Evolutionary conservation across 2,888 invertebrate species (phyloP).

Genomic region (Lycaena phlaeas): DNA sequence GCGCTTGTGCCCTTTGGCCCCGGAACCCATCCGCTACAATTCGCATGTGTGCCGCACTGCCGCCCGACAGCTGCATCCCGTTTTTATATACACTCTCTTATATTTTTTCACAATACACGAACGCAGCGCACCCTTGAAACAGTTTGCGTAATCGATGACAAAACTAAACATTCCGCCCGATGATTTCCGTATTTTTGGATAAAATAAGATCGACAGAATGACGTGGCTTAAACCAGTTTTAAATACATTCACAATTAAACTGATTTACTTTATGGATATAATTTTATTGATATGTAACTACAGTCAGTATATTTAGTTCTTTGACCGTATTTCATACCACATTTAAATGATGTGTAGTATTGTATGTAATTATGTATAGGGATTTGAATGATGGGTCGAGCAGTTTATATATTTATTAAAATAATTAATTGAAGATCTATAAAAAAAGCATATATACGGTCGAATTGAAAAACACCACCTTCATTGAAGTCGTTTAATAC

Average conservation of each 20-base stretch:
- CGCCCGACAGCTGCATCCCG: slow-evolving; percentile 64
- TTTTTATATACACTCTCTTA: slow-evolving; percentile 70
- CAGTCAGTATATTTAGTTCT: too few species aligned
- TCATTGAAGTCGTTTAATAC: too few species aligned
- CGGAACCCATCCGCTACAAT: slow-evolving; percentile 43
- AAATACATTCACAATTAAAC: slow-evolving; percentile 2
- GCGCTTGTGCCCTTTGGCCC: slow-evolving; percentile 39
- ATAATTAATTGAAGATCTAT: too few species aligned
- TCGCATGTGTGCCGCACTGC: slow-evolving; percentile 68
- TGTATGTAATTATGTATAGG: too few species aligned
- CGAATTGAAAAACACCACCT: too few species aligned
- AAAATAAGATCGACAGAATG: slow-evolving; percentile 26
- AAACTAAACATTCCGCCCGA: slow-evolving; percentile 73
- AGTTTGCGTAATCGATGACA: slow-evolving; percentile 74
- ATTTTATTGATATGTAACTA: too few species aligned
- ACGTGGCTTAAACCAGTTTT: slow-evolving; percentile 13
- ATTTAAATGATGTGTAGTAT: too few species aligned
- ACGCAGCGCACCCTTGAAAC: slow-evolving; percentile 69
- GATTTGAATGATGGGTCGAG: too few species aligned
- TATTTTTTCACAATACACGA: slow-evolving; percentile 68
- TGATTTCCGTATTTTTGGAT: slow-evolving; percentile 71
- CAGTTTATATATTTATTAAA: too few species aligned
- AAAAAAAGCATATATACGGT: too few species aligned
- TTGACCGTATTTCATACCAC: too few species aligned
- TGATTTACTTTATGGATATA: too few species aligned